Evolutionary conservation across 2,888 invertebrate genomes (phyloP).

Genomic region (Phengaris arion): DNA sequence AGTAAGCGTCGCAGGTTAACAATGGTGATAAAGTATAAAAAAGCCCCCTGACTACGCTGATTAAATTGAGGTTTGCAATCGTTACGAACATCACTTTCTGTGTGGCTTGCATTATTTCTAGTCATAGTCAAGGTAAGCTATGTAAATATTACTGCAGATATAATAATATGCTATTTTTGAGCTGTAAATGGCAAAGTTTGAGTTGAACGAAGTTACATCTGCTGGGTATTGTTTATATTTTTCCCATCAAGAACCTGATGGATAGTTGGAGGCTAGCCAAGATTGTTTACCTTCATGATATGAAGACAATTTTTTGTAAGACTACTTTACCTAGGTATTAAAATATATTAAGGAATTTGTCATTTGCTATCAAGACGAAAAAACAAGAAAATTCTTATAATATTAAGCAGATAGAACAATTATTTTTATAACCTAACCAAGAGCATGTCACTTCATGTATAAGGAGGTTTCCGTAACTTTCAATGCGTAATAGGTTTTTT

Average conservation of each 20-base stretch:
- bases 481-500: no score
- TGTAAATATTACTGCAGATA: not conserved
- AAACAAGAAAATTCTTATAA: not conserved
- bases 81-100: no score
- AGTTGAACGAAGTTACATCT: constrained; percentile 10
- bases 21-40: no score
- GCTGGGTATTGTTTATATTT: constrained; percentile 22
- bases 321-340: not conserved
- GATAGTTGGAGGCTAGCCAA: constrained; percentile 10
- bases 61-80: no score
- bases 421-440: no score
- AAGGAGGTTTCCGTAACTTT: no score
- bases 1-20: no score
- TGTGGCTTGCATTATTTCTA: not conserved
- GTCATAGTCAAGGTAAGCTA: not conserved
- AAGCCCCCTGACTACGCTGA: no score
- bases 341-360: not conserved
- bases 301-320: not conserved
- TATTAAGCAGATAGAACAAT: no score
- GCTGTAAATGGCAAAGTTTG: constrained; percentile 17
- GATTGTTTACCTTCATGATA: constrained; percentile 6
- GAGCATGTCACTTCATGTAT: no score
- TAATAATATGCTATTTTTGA: not conserved
- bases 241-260: constrained; percentile 18
- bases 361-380: not conserved